phyloP scores from a whole-genome alignment of 2,797 vertebrate species.

The Epinephelus coioides region DNA sequence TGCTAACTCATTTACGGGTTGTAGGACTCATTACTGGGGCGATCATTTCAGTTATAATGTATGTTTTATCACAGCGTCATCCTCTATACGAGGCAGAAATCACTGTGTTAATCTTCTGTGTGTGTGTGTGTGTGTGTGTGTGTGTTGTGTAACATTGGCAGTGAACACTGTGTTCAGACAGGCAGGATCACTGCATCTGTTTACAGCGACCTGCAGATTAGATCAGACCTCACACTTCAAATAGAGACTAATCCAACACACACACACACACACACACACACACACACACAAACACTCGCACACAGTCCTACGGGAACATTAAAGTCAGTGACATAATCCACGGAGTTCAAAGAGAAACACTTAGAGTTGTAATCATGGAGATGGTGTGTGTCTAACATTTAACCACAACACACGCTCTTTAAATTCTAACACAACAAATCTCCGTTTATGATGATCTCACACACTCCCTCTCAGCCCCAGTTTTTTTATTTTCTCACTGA shows the following conservation, averaged over 20 bases:
- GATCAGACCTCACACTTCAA: conserved; percentile 76
- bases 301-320: conserved; percentile 57
- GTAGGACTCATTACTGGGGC: no score
- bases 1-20: no score
- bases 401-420: conserved; percentile 4
- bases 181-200: conserved; percentile 77
- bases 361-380: conserved; percentile 55
- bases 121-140: conserved; percentile 43
- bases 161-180: conserved; percentile 76
- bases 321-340: conserved; percentile 62
- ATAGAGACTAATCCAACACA: conserved; percentile 71
- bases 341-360: conserved; percentile 56
- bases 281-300: conserved; percentile 29
- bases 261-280: conserved; percentile 25
- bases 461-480: background rate
- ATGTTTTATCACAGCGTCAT: background rate
- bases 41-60: background rate
- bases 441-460: background rate
- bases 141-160: conserved; percentile 70
- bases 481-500: background rate
- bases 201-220: conserved; percentile 76
- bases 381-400: conserved; percentile 12
- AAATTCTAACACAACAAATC: no score
- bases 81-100: conserved; percentile 17
- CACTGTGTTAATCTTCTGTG: conserved; percentile 21